A percentile compares a stretch with the other conserved stretches of the same genome.
Conservation (phyloP, 2,113 vertebrate species). For the Pachycephala philippinensis region DNA sequence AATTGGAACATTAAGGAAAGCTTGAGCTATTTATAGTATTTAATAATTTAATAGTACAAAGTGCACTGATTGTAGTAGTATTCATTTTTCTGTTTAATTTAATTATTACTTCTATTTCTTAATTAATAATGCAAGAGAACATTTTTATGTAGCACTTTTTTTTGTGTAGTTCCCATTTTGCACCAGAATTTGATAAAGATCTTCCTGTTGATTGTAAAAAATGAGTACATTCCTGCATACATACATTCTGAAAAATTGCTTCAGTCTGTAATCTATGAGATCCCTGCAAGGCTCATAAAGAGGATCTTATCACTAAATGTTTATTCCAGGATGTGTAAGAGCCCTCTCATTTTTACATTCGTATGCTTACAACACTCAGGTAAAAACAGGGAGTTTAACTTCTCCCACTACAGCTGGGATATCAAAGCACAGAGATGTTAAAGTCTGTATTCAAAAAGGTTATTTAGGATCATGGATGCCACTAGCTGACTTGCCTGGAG, state of each 20-base stretch:
- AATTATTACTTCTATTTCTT: conserved; percentile 3
- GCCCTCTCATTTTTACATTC: background rate
- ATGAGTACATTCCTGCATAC: background rate
- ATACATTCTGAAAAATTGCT: background rate
- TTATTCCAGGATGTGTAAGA: background rate
- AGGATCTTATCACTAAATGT: background rate
- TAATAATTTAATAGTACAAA: background rate
- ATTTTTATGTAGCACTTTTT: background rate
- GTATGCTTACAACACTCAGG: background rate
- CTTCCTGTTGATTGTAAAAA: background rate
- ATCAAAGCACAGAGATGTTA: background rate
- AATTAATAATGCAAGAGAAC: background rate
- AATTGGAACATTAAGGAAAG: background rate
- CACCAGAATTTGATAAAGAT: background rate
- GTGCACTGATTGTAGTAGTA: background rate
- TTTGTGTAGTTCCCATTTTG: background rate
- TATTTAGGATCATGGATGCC: background rate
- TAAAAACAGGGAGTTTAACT: background rate
- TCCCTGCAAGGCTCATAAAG: background rate
- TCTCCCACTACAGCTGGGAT: background rate
- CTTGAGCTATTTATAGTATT: background rate
- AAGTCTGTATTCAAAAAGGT: background rate
- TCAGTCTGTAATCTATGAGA: background rate
- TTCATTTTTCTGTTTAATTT: background rate
- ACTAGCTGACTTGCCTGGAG: background rate